Conservation (phyloP, 2,797 vertebrate genomes). For the Sylvilagus floridanus region DNA sequence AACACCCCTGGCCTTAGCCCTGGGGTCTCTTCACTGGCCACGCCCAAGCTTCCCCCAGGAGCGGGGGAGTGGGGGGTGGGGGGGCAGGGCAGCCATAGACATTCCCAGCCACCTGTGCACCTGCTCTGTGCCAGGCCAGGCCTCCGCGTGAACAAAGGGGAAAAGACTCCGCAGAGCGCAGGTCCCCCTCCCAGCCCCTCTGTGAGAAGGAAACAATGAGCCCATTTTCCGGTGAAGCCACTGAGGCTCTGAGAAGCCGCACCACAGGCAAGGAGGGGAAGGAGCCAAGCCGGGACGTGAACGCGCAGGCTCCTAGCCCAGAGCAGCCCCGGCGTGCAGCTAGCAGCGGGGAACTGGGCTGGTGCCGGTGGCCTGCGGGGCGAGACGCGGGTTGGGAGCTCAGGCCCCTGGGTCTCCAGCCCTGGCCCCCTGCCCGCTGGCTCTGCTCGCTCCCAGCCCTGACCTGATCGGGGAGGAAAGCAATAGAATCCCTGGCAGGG, state of each 20-base stretch:
- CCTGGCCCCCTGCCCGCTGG: not conserved
- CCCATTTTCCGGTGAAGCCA: not conserved
- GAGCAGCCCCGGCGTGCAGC: not conserved
- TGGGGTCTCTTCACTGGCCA: not conserved
- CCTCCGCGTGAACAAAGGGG: not conserved
- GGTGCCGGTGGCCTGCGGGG: not conserved
- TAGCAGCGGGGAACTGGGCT: not conserved
- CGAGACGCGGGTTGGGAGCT: not conserved
- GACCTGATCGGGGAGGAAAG: constrained; percentile 11
- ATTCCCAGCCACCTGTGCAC: not conserved
- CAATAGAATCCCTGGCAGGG: not conserved
- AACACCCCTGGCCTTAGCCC: not conserved
- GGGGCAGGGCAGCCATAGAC: not conserved
- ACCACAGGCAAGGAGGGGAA: not conserved
- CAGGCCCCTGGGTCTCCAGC: not conserved
- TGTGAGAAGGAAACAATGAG: not conserved
- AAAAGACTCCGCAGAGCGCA: fast-evolving
- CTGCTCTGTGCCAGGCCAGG: not conserved
- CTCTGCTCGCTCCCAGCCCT: not conserved
- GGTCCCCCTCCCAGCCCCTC: not conserved
- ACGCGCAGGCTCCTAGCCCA: not conserved
- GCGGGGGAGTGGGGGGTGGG: no score
- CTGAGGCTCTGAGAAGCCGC: not conserved
- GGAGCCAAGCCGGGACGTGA: not conserved
- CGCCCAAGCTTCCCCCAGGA: no score